A percentile compares a stretch with the other conserved stretches of the same genome.
These are phyloP conservation scores for Botia kubotai DNA, from an alignment of 2,797 vertebrate genomes.

Conservation along the genomic window DNA sequence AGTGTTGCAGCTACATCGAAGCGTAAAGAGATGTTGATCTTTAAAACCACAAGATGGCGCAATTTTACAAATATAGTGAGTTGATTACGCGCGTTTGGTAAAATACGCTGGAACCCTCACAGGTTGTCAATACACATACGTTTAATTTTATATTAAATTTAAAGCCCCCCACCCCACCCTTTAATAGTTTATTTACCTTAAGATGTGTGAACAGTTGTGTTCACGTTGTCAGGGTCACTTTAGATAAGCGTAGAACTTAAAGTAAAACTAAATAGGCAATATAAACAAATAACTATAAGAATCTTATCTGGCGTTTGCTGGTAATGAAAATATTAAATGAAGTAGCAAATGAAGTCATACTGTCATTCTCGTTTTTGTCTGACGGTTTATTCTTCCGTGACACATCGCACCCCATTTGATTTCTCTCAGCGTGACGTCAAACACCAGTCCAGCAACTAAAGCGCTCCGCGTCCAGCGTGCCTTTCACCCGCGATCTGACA, in stretches of 20 bases:
- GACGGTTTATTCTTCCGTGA: not conserved
- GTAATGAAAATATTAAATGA: not conserved
- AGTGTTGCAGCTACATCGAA: slow-evolving; percentile 15
- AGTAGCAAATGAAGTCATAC: not conserved
- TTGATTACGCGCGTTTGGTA: not conserved
- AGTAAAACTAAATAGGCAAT: not conserved
- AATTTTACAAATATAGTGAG: slow-evolving; percentile 36
- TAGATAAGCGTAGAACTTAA: not conserved
- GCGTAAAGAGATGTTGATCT: no score
- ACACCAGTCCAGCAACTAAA: slow-evolving; percentile 64
- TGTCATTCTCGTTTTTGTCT: not conserved
- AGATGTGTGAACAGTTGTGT: not conserved
- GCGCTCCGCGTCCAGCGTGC: slow-evolving; percentile 52
- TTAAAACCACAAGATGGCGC: slow-evolving; percentile 57
- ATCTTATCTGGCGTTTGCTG: not conserved
- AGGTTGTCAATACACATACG: no score
- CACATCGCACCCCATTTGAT: slow-evolving; percentile 15
- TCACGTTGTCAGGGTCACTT: not conserved
- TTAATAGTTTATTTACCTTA: not conserved
- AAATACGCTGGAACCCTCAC: not conserved
- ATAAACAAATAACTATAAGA: not conserved
- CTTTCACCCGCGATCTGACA: slow-evolving; percentile 55
- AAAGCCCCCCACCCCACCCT: not conserved
- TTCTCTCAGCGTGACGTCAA: slow-evolving; percentile 71
- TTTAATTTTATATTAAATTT: not conserved